phyloP scores from a whole-genome alignment of 1,140 invertebrate genomes.

The Meloidogyne exigua region DNA sequence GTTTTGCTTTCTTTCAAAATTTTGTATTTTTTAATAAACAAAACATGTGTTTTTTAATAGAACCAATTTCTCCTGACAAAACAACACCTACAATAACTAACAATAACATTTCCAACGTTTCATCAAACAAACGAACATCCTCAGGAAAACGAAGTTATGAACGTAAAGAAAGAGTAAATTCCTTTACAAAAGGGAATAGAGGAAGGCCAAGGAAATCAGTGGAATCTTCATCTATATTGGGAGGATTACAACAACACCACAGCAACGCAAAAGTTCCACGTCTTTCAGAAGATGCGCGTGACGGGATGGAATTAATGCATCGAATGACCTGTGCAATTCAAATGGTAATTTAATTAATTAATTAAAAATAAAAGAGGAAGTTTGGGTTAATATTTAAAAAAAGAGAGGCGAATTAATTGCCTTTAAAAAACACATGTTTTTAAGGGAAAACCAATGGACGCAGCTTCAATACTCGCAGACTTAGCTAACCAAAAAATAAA shows the following conservation, averaged over 20 bases:
- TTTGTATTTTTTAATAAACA: not conserved
- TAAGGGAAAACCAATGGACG: constrained; percentile 16
- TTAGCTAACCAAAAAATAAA: constrained; percentile 18
- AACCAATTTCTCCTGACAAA: constrained; percentile 21
- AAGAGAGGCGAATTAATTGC: too few relatives aligned
- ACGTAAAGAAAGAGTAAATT: constrained; percentile 21
- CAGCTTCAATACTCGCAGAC: constrained; percentile 26
- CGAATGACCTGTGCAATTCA: constrained; percentile 22
- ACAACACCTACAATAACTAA: constrained; percentile 6
- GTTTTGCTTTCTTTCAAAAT: too few relatives aligned
- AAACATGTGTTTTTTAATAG: constrained; percentile 1
- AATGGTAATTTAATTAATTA: constrained; percentile 8
- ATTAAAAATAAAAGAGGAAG: not conserved
- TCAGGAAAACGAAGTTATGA: constrained; percentile 32
- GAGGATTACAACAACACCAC: not conserved
- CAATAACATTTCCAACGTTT: not conserved
- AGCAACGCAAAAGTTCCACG: constrained; percentile 24
- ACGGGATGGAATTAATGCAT: constrained; percentile 52
- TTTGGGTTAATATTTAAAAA: too few relatives aligned
- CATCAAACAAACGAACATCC: constrained; percentile 30
- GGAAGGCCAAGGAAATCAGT: constrained; percentile 31
- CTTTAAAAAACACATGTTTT: not conserved
- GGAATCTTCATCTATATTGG: constrained; percentile 11
- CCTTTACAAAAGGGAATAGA: constrained; percentile 20
- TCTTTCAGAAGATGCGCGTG: constrained; percentile 45